Base-by-base conservation (phyloP, 2,888 invertebrate genomes). In the Apeira syringaria region DNA sequence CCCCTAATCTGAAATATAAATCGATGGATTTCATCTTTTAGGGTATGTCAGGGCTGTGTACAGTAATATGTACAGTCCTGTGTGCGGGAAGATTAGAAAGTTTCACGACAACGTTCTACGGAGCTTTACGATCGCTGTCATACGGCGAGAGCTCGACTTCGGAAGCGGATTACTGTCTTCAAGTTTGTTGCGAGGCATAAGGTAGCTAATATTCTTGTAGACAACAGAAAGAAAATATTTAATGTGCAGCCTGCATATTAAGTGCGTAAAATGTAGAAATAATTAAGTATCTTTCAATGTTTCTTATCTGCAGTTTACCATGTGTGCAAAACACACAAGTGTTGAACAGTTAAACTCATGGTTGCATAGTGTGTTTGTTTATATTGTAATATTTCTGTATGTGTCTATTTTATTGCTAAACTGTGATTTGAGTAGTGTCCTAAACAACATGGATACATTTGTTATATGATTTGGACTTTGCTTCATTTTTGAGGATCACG, bases 91-190 rank as follows among this genome's bases (percentile, higher is more conserved):
- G 82, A 81, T 83, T 82, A 74, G 74, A 80, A 83, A 70, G 82
- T 84, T 76, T 63, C 69, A 66, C 71, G 67, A 67, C 71, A 66
- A 67, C 68, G 74, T 78, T 71, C 76, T 76, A 66, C 62, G 67
- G 68, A 72, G 75, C 76, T 74, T 67, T 76, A 74, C 78, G 78
- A 76, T 74, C 71, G 64, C 77, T 83, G 82, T 85, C 83, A 85
- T 84, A 85, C 80, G 79, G 75, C 79, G 78, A 79, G 80, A 81
- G 81, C 78, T 77, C 59, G 74, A 81, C 77, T 84, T 76, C 74
- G 73, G 82, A 83, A 82, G 84, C 77, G 82, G 85, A 85, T 85
- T 84, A 84, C 74, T 79, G 70, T 74, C 76, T 76, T 79, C 78
- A 84, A 85, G 82, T 85, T 84, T 82, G 79, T 81, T 78, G 75